Evolutionary conservation across 2,888 invertebrate species (phyloP).

Genomic region (Temnothorax unifasciatus): DNA sequence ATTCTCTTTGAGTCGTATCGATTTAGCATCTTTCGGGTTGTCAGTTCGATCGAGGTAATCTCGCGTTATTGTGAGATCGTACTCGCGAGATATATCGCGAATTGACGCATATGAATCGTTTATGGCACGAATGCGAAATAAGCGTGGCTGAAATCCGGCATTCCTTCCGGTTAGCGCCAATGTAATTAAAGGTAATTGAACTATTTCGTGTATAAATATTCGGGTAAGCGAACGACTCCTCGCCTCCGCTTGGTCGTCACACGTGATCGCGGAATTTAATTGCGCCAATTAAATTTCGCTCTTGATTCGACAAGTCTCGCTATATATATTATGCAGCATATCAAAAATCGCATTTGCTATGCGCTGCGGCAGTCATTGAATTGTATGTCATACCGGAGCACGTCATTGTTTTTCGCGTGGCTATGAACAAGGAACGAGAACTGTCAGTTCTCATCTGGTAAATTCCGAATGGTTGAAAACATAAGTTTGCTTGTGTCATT

Average conservation of each 20-base stretch:
- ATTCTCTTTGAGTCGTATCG: slow-evolving; percentile 21
- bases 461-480: slow-evolving; percentile 5
- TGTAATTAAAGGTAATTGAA: slow-evolving; percentile 47
- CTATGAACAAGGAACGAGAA: slow-evolving; percentile 17
- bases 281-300: slow-evolving; percentile 39
- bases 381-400: slow-evolving; percentile 28
- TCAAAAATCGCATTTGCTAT: slow-evolving; percentile 35
- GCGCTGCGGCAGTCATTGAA: slow-evolving; percentile 22
- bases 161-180: slow-evolving; percentile 23
- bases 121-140: slow-evolving; percentile 41
- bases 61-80: slow-evolving; percentile 34
- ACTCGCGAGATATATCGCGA: slow-evolving; percentile 16
- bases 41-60: slow-evolving; percentile 34
- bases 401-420: slow-evolving; percentile 23
- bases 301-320: slow-evolving; percentile 37
- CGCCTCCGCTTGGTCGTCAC: slow-evolving; percentile 14
- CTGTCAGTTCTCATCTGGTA: slow-evolving; percentile 23
- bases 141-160: slow-evolving; percentile 9
- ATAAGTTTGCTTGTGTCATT: slow-evolving; percentile 22
- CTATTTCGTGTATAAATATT: slow-evolving; percentile 48
- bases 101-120: slow-evolving; percentile 48
- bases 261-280: slow-evolving; percentile 48
- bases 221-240: background rate
- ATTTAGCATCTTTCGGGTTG: slow-evolving; percentile 26
- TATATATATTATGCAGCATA: slow-evolving; percentile 28